phyloP scores from a whole-genome alignment of 1,140 invertebrate genomes.

The Odontomachus brunneus region DNA sequence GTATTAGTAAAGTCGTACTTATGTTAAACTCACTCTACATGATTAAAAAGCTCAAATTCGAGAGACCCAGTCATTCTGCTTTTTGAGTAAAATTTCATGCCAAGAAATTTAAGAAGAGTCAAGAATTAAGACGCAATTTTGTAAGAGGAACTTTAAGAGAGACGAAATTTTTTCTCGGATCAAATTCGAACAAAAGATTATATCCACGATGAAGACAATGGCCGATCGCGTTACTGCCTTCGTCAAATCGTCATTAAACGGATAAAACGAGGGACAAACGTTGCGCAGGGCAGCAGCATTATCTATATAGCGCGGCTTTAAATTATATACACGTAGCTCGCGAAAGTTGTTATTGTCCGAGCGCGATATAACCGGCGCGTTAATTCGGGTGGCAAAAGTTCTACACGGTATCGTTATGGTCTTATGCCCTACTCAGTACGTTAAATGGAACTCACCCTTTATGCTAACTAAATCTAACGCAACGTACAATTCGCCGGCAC shows the following conservation, averaged over 20 bases:
- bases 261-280: conserved; percentile 17
- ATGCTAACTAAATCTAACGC: conserved; percentile 63
- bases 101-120: too few relatives aligned
- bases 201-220: not conserved
- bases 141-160: too few relatives aligned
- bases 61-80: too few relatives aligned
- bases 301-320: conserved; percentile 24
- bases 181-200: too few relatives aligned
- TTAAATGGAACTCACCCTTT: conserved; percentile 60
- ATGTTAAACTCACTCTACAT: too few relatives aligned
- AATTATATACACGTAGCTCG: conserved; percentile 23
- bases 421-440: conserved; percentile 55
- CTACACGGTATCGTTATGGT: conserved; percentile 55
- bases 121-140: too few relatives aligned
- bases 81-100: too few relatives aligned
- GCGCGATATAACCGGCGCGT: conserved; percentile 46
- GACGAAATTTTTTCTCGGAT: too few relatives aligned
- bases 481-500: conserved; percentile 53
- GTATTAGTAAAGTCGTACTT: too few relatives aligned
- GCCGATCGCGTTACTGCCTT: not conserved
- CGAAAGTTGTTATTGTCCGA: conserved; percentile 51
- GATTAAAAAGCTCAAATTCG: too few relatives aligned
- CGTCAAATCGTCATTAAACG: conserved; percentile 29
- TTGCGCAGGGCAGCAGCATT: conserved; percentile 8
- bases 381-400: conserved; percentile 59